Conservation (phyloP, 2,113 vertebrate genomes). For the Eurystomus gularis region DNA sequence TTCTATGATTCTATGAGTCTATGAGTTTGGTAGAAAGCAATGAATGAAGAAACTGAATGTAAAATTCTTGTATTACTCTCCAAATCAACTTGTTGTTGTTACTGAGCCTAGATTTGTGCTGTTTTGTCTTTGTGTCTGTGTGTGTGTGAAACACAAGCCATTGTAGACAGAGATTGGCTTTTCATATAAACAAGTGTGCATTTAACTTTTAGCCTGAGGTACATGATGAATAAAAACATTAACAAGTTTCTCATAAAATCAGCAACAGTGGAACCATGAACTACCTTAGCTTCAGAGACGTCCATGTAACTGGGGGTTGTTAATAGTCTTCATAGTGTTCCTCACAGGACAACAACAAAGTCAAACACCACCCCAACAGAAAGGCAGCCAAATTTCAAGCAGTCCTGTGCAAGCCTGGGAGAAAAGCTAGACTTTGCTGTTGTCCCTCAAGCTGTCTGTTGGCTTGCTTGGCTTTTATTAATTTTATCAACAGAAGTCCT, state of each 20-base stretch:
- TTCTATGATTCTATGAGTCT: no score
- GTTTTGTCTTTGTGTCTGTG: not conserved
- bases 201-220: not conserved
- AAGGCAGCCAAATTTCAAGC: not conserved
- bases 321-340: not conserved
- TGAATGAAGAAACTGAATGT: not conserved
- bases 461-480: not conserved
- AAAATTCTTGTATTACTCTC: not conserved
- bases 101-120: not conserved
- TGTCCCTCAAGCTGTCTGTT: not conserved
- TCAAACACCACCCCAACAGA: not conserved
- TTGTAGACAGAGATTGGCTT: not conserved
- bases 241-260: not conserved
- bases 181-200: not conserved
- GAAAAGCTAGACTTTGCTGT: not conserved
- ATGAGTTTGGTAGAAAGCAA: not conserved
- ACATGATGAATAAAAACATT: not conserved
- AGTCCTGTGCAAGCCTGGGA: rapidly evolving
- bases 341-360: not conserved
- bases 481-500: not conserved
- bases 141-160: not conserved
- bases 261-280: not conserved
- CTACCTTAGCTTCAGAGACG: not conserved
- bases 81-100: not conserved
- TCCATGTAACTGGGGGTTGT: not conserved